Percentiles rank a stretch among this genome's conserved stretches.
Conservation (phyloP, 2,888 invertebrate species). For the Rutpela maculata region DNA sequence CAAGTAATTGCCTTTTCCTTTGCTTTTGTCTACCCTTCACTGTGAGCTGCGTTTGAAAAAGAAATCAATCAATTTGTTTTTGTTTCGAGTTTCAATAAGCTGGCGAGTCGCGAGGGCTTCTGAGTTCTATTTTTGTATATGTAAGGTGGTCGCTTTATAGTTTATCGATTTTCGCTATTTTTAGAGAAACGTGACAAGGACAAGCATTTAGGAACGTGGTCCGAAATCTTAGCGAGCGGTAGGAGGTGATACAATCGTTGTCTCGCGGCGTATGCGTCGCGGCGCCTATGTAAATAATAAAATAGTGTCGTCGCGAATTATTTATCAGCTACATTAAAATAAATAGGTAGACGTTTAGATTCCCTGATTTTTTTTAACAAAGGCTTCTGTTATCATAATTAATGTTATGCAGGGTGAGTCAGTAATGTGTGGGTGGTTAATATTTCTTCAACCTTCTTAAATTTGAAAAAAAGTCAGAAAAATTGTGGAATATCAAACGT, state of each 20-base stretch:
- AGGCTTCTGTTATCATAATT: no score
- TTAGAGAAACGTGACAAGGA: slow-evolving; percentile 59
- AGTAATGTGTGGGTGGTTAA: no score
- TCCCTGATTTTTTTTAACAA: no score
- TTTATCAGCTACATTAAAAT: background rate
- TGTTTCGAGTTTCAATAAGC: slow-evolving; percentile 46
- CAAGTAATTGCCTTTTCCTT: slow-evolving; percentile 55
- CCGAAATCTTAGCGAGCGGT: slow-evolving; percentile 45
- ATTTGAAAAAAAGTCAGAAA: no score
- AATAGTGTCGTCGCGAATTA: background rate
- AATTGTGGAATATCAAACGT: no score
- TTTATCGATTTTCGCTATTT: slow-evolving; percentile 63
- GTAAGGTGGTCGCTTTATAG: slow-evolving; percentile 63
- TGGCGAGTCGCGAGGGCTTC: slow-evolving; percentile 45
- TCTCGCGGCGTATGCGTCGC: slow-evolving; percentile 8
- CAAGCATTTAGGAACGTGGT: slow-evolving; percentile 45
- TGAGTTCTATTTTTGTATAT: slow-evolving; percentile 58
- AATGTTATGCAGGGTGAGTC: no score
- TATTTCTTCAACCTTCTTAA: no score
- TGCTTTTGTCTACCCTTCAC: slow-evolving; percentile 48
- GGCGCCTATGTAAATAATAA: slow-evolving; percentile 25
- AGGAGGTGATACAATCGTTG: slow-evolving; percentile 1
- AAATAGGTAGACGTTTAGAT: background rate
- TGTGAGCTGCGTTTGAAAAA: slow-evolving; percentile 12
- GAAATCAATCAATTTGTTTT: slow-evolving; percentile 40